These are phyloP conservation scores for Salmo trutta DNA, from an alignment of 2,797 vertebrate genomes.

Conservation along the genomic window DNA sequence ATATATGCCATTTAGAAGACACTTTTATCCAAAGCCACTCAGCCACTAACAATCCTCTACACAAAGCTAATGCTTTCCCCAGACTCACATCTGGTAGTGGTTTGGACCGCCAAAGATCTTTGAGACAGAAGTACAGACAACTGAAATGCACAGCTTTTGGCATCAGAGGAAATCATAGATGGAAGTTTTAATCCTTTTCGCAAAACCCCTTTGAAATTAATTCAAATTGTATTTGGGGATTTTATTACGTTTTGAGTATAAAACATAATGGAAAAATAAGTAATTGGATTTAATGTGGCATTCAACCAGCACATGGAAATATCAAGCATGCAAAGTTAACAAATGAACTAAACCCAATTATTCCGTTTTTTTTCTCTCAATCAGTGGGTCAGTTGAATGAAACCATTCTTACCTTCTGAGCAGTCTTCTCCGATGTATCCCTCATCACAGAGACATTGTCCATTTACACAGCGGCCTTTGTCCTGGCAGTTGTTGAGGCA, in stretches of 20 bases:
- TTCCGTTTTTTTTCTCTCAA: conserved; percentile 3
- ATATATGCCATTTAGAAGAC: too few species aligned
- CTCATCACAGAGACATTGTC: conserved; percentile 79
- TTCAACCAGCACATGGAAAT: background rate
- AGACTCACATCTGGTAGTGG: conserved; percentile 60
- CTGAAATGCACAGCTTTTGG: conserved; percentile 13
- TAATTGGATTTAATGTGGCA: background rate
- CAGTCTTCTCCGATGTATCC: conserved; percentile 85
- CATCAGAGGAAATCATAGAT: background rate
- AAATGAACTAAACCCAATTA: background rate
- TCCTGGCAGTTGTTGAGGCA: conserved; percentile 81
- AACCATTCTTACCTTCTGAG: conserved; percentile 72
- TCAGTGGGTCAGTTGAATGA: background rate
- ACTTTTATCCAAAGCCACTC: background rate
- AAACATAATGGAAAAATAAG: background rate
- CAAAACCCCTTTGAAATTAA: background rate
- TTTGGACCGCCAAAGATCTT: conserved; percentile 27
- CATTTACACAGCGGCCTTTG: conserved; percentile 67
- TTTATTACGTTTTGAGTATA: background rate
- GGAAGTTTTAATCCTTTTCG: background rate
- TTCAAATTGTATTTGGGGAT: background rate
- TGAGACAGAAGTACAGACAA: conserved; percentile 32
- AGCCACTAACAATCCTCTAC: conserved; percentile 23
- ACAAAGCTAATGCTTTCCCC: conserved; percentile 50
- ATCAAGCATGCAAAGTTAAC: background rate